phyloP scores from a whole-genome alignment of 2,888 invertebrate species.

The Cerastis rubricosa region DNA sequence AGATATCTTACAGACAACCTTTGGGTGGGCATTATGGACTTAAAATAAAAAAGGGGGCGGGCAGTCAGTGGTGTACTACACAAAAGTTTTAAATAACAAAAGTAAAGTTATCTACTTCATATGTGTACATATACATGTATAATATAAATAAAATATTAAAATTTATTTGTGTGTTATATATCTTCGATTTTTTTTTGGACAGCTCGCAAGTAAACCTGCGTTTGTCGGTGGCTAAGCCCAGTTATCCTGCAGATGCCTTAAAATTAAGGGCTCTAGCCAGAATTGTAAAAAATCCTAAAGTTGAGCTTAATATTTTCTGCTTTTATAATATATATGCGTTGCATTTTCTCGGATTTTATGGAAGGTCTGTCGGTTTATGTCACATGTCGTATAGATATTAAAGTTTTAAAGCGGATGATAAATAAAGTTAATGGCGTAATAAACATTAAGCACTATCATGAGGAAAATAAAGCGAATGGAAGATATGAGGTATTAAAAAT shows the following conservation, averaged over 20 bases:
- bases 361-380: conserved; percentile 19
- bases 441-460: conserved; percentile 16
- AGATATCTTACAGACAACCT: no score
- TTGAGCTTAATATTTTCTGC: not conserved
- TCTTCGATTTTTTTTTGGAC: not conserved
- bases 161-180: no score
- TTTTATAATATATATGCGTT: conserved; percentile 26
- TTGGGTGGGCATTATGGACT: no score
- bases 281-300: not conserved
- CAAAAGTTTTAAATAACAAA: no score
- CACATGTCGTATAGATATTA: conserved; percentile 34
- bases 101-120: no score
- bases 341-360: conserved; percentile 33
- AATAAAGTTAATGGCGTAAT: conserved; percentile 26
- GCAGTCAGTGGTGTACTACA: no score
- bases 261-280: not conserved
- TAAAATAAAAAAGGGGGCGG: no score
- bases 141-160: no score
- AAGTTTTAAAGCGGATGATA: conserved; percentile 36
- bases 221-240: not conserved
- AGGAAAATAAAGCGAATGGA: not conserved
- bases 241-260: not conserved
- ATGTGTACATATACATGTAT: no score
- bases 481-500: not conserved
- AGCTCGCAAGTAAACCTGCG: not conserved